These are phyloP conservation scores for Automeris io DNA, from an alignment of 2,888 invertebrate genomes.

Conservation along the genomic window DNA sequence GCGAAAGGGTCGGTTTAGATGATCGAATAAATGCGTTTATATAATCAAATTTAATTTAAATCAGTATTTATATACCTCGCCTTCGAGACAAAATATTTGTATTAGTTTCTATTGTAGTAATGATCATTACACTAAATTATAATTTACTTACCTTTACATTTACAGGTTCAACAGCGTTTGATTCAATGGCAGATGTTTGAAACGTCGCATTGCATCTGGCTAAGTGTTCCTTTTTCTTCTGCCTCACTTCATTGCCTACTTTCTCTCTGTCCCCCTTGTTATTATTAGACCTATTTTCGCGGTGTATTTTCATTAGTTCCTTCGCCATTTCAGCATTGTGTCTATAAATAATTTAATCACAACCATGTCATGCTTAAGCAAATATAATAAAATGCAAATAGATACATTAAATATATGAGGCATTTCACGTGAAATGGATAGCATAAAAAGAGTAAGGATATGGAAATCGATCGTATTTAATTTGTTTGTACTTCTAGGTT, in stretches of 20 bases:
- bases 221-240: slow-evolving; percentile 65
- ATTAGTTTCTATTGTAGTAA: not conserved
- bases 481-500: too few species aligned
- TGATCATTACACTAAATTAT: not conserved
- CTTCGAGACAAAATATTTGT: too few species aligned
- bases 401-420: not conserved
- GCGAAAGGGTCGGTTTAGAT: too few species aligned
- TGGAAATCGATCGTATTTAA: too few species aligned
- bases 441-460: too few species aligned
- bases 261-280: slow-evolving; percentile 39
- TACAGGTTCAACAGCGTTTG: not conserved
- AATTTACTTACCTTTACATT: not conserved
- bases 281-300: slow-evolving; percentile 73
- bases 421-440: too few species aligned
- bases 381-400: too few species aligned
- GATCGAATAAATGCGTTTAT: too few species aligned
- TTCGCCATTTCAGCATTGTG: slow-evolving; percentile 92
- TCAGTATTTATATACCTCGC: too few species aligned
- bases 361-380: too few species aligned
- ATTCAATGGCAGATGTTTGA: slow-evolving; percentile 31
- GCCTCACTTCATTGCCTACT: slow-evolving; percentile 35
- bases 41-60: too few species aligned
- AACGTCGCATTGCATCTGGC: slow-evolving; percentile 54
- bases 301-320: slow-evolving; percentile 82
- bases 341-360: slow-evolving; percentile 45